phyloP scores from a whole-genome alignment of 2,797 vertebrate species.

The Onychomys torridus region DNA sequence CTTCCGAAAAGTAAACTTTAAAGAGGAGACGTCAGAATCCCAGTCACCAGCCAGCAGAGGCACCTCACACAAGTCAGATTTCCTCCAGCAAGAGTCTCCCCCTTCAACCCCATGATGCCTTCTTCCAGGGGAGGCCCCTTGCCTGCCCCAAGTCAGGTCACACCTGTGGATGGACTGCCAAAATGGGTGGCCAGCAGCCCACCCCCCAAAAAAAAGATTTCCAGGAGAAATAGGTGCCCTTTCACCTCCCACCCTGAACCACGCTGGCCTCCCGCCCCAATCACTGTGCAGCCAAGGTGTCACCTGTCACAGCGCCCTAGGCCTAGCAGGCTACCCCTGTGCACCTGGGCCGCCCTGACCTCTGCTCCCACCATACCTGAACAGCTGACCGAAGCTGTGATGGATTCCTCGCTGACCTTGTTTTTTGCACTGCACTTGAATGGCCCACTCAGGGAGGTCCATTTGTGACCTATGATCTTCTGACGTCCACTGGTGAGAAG shows the following conservation, averaged over 20 bases:
- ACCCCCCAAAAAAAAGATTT: neutral
- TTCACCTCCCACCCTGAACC: neutral
- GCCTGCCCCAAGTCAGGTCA: neutral
- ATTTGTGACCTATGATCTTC: neutral
- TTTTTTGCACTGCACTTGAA: conserved; percentile 45
- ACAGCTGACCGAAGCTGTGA: fast-evolving
- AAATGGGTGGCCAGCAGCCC: neutral
- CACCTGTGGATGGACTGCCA: neutral
- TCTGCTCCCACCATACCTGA: neutral
- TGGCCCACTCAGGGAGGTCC: fast-evolving
- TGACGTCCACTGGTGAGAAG: fast-evolving
- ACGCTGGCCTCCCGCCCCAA: neutral
- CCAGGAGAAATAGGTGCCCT: neutral
- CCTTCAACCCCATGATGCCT: neutral
- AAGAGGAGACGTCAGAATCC: neutral
- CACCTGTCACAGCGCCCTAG: neutral
- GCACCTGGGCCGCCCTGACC: neutral
- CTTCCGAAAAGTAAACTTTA: neutral
- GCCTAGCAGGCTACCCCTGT: neutral
- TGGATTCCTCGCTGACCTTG: fast-evolving
- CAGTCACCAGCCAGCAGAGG: neutral
- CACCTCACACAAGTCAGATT: neutral
- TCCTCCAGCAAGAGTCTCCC: neutral
- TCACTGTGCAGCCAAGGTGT: fast-evolving
- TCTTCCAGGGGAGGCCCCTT: neutral